Conservation (phyloP, 2,797 vertebrate species). For the Gadopsis marmoratus region DNA sequence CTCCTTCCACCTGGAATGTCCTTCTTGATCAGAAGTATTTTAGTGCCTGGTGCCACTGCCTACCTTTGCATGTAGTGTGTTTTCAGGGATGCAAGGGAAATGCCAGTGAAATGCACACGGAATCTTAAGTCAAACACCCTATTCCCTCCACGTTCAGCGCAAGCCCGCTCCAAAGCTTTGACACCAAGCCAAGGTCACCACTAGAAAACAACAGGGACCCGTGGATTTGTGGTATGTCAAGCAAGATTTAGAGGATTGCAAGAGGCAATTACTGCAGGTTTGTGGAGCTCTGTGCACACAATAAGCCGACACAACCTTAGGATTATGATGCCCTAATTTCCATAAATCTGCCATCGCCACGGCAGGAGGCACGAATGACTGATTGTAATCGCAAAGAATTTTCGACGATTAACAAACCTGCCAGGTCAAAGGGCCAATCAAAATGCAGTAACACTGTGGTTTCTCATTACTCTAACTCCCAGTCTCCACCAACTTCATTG, state of each 20-base stretch:
- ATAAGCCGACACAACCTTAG: constrained; percentile 77
- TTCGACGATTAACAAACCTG: constrained; percentile 72
- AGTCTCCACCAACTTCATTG: constrained; percentile 41
- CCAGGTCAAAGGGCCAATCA: constrained; percentile 76
- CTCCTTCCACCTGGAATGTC: constrained; percentile 42
- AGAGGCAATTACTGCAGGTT: constrained; percentile 77
- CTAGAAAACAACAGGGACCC: constrained; percentile 66
- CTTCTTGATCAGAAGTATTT: constrained; percentile 20
- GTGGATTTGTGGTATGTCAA: constrained; percentile 72
- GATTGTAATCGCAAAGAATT: constrained; percentile 75
- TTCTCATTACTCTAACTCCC: constrained; percentile 51
- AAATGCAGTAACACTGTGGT: constrained; percentile 46
- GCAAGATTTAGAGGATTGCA: constrained; percentile 76
- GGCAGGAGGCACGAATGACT: constrained; percentile 66
- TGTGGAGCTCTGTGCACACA: constrained; percentile 57
- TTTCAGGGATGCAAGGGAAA: constrained; percentile 62
- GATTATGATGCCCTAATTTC: constrained; percentile 83
- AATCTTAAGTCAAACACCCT: constrained; percentile 60
- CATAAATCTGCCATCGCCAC: constrained; percentile 76
- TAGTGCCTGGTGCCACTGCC: constrained; percentile 1
- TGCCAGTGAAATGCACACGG: constrained; percentile 41
- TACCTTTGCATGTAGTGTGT: constrained; percentile 40
- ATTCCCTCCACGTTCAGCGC: constrained; percentile 35
- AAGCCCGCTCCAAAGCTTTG: constrained; percentile 39
- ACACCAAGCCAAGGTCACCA: constrained; percentile 72